phyloP scores from a whole-genome alignment of 2,888 invertebrate species.

The Euplexia lucipara region DNA sequence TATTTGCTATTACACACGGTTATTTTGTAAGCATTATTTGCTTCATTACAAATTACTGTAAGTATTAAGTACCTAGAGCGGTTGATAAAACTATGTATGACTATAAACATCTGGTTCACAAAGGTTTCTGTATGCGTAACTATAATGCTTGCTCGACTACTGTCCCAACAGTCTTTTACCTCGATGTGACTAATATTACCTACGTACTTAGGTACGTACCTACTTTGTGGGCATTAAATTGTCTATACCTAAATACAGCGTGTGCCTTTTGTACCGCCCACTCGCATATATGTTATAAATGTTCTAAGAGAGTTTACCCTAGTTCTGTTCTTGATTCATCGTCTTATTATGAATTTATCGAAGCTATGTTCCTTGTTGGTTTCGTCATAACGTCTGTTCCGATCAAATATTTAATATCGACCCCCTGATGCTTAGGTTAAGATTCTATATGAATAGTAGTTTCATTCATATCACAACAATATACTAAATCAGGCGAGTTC shows the following conservation, averaged over 20 bases:
- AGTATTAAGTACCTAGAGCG: conserved; percentile 27
- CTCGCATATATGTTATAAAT: conserved; percentile 65
- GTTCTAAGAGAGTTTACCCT: conserved; percentile 67
- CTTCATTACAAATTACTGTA: conserved; percentile 30
- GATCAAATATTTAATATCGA: conserved; percentile 4
- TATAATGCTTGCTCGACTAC: conserved; percentile 44
- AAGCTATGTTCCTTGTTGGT: conserved; percentile 18
- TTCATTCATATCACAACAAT: conserved; percentile 34
- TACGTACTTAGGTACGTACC: conserved; percentile 40
- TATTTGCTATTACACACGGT: conserved; percentile 33
- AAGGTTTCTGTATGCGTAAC: conserved; percentile 59
- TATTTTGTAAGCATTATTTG: conserved; percentile 45
- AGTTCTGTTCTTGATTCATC: conserved; percentile 67
- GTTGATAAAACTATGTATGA: conserved; percentile 51
- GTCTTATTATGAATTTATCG: conserved; percentile 49
- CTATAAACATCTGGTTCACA: conserved; percentile 61
- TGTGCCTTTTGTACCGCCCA: conserved; percentile 71
- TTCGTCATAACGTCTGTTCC: conserved; percentile 18
- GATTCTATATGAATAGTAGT: conserved; percentile 2
- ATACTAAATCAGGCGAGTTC: conserved; percentile 20
- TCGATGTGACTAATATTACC: conserved; percentile 61
- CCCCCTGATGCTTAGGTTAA: background rate
- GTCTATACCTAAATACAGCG: conserved; percentile 71
- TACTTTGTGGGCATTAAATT: conserved; percentile 61
- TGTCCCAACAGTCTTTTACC: conserved; percentile 62